Conservation (phyloP, 2,113 vertebrate genomes). For the Excalfactoria chinensis region DNA sequence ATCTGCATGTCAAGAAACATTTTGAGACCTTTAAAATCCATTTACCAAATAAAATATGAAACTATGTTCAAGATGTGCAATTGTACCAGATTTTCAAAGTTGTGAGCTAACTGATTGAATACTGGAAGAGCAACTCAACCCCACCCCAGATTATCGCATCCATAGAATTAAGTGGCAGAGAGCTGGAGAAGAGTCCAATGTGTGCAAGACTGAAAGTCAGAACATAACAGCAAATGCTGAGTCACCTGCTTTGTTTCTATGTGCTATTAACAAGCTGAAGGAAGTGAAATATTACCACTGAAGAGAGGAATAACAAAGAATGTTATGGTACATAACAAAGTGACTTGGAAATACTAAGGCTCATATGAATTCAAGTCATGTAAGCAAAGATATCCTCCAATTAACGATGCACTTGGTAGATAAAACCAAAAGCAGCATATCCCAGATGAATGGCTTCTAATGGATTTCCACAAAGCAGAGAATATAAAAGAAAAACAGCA, state of each 20-base stretch:
- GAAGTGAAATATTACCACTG: conserved; percentile 5
- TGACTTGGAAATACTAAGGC: conserved; percentile 30
- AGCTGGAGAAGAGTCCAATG: background rate
- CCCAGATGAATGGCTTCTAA: conserved; percentile 27
- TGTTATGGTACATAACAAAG: conserved; percentile 44
- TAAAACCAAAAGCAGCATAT: conserved; percentile 6
- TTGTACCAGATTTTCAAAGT: background rate
- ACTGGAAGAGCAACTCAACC: background rate
- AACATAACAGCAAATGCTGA: background rate
- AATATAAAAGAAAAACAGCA: background rate
- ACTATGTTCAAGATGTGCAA: background rate
- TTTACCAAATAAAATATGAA: background rate
- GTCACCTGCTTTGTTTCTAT: background rate
- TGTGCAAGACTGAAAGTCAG: background rate
- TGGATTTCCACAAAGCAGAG: background rate
- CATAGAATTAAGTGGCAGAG: background rate
- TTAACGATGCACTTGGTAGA: background rate
- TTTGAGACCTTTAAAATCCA: background rate
- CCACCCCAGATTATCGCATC: background rate
- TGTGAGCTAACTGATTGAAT: background rate
- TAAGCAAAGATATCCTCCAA: conserved; percentile 21
- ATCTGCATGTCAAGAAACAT: background rate
- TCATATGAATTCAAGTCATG: conserved; percentile 55
- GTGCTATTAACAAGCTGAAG: background rate
- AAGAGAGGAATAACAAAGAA: conserved; percentile 13